Evolutionary conservation across 2,113 vertebrate genomes (phyloP), one percentile per base, ranked within the genome.

Genomic region (Leuciscus idus): DNA sequence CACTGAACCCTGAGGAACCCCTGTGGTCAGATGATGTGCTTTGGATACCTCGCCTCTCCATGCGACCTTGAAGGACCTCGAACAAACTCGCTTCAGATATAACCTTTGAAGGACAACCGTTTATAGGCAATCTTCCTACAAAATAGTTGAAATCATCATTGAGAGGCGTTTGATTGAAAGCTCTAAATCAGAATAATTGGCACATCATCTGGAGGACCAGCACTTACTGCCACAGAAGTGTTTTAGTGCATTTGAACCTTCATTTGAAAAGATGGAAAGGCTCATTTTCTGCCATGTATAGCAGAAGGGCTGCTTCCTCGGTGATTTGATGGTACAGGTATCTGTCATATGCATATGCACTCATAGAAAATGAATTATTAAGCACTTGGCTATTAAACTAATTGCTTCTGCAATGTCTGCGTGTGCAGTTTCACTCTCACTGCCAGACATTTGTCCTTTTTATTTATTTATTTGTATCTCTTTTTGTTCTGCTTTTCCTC

Each of bases 331-430:
- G 43, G 74, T 39, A 30, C 46, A 50, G 43, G 57, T 62, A 81
- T 59, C 70, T n/a, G 85, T 86, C 80, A 36, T 87, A 55, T 81
- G 66, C 70, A 55, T 81, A 88, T 91, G 91, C 91, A 89, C 59
- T 87, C 76, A 77, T 15, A 84, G 17, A 4, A 83, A 72, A 83
- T 93, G 50, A 92, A 92, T 92, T 91, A 93, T 93, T 92, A 75
- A 93, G 66, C n/a, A 66, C 50, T 13, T 70, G 55, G 87, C 89
- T 90, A 84, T 93, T 90, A 92, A 92, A 93, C 90, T 86, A 89
- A 91, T 68, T 76, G 23, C 8, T 26, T 75, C 48, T 80, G 55
- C 87, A 88, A 70, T 81, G 48, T 59, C 64, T 50, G 30, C 2
- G 7, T n/a, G 59, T 74, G 12, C 80, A 64, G 15, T 59, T 70